These are phyloP conservation scores for Hypselothyrea guttata DNA, from an alignment of 2,888 invertebrate genomes.

Conservation along the genomic window DNA sequence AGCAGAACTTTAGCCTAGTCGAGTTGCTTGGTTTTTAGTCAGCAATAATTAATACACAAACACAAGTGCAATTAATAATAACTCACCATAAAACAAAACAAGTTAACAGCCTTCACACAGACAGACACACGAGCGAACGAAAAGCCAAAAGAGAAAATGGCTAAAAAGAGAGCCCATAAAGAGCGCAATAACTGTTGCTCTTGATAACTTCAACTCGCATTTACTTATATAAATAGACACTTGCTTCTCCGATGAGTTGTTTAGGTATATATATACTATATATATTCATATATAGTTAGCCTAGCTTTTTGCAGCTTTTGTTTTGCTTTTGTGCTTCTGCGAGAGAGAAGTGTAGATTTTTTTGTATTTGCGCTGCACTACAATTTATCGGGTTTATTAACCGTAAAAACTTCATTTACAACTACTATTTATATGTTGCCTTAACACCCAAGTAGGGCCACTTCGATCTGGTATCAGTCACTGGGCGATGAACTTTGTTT, in stretches of 20 bases:
- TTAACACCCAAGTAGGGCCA: slow-evolving; percentile 22
- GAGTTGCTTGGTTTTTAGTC: slow-evolving; percentile 26
- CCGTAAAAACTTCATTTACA: slow-evolving; percentile 55
- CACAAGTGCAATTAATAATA: slow-evolving; percentile 40
- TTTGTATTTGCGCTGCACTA: slow-evolving; percentile 53
- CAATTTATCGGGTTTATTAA: slow-evolving; percentile 62
- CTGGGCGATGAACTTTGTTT: slow-evolving; percentile 40
- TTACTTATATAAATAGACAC: no score
- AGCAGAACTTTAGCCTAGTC: slow-evolving; percentile 31
- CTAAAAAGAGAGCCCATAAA: not conserved
- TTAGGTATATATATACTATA: slow-evolving; percentile 3
- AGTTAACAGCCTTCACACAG: slow-evolving; percentile 39
- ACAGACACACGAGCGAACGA: not conserved
- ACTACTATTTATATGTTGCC: slow-evolving; percentile 31
- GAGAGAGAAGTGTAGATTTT: slow-evolving; percentile 28
- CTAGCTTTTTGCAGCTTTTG: slow-evolving; percentile 55
- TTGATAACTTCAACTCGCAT: not conserved
- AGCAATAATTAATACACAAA: slow-evolving; percentile 49
- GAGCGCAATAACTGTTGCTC: slow-evolving; percentile 9
- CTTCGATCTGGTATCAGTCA: slow-evolving; percentile 39
- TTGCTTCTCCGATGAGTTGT: slow-evolving; percentile 3
- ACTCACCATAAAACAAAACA: slow-evolving; percentile 18
- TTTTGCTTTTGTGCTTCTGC: slow-evolving; percentile 64
- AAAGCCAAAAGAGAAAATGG: slow-evolving; percentile 14
- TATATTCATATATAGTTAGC: slow-evolving; percentile 14